Base-by-base conservation (phyloP, 2,888 invertebrate genomes). In the Sceliomorpha sp. region DNA sequence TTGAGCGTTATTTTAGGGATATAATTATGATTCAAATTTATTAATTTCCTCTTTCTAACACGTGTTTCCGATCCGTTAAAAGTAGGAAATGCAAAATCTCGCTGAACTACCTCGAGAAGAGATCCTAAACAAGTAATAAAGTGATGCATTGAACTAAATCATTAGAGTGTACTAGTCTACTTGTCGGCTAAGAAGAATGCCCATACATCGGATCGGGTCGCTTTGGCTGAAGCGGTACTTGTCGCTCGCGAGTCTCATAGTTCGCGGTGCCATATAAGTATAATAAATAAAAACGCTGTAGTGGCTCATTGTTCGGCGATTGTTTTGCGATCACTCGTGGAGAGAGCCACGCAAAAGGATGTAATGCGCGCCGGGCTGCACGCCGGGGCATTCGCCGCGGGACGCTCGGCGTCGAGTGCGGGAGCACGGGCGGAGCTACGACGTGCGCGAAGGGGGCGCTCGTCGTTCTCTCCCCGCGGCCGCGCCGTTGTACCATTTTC, bases 281-380 rank as follows among this genome's bases (percentile, higher is more conserved):
- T 78, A 79, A 81, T 80, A 81, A 83, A 78, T 80, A 81, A 78
- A 80, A 79, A 80, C 74, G 77, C 70, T 79, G 74, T 69, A 77
- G 77, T 73, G 69, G 70, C 78, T 66, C 71, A 81, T 83, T 83
- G 82, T 83, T 47, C 72, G 47, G 32, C 74, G 73, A 82, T 82
- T 82, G 82, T 83, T 83, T 83, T 79, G 73, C 76, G 72, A 79
- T 78, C 72, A 72, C 75, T 74, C 79, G 77, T 80, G 75, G 78
- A 74, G 73, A 58, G 76, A 69, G 73, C 60, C 72, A 63, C 20
- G 63, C 63, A 62, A 68, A 69, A 70, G 70, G 70, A 73, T 64
- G 67, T 62, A 67, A 70, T 64, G 67, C 24, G 37, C 31, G 45
- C 44, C 31, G 67, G 67, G 59, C 24, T 7, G 24, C 62, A 39